Conservation (phyloP, 2,797 vertebrate genomes). For the Melanotaenia maccullochi region DNA sequence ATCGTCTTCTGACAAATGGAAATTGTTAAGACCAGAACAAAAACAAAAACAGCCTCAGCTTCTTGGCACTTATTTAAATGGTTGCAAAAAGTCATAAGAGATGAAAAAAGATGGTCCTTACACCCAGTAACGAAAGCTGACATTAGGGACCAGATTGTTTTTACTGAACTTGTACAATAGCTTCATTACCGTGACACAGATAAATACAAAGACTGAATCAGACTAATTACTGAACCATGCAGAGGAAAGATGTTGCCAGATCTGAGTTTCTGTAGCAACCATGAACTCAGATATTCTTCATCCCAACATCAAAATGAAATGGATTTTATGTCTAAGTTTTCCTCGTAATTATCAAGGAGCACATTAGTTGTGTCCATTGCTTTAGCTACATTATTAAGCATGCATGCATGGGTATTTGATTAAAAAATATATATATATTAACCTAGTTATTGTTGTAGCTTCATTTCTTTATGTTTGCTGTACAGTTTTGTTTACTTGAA, state of each 20-base stretch:
- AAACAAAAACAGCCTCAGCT: neutral
- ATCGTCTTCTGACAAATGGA: conserved; percentile 10
- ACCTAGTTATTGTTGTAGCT: neutral
- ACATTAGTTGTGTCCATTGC: neutral
- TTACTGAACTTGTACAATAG: neutral
- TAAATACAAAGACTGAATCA: conserved; percentile 11
- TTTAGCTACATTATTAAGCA: neutral
- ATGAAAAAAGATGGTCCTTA: neutral
- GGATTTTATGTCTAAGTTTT: conserved; percentile 15
- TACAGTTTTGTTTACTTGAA: neutral
- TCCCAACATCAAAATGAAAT: conserved; percentile 28
- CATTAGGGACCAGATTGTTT: neutral
- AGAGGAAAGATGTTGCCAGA: neutral
- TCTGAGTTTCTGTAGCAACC: conserved; percentile 8
- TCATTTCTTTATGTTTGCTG: neutral
- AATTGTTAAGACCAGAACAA: conserved; percentile 22
- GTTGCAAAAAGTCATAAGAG: neutral
- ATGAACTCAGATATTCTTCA: conserved; percentile 38
- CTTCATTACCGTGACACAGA: conserved; percentile 5
- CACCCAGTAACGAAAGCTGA: neutral
- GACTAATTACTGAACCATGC: conserved; percentile 29
- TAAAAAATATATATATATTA: neutral
- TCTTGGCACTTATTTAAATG: neutral
- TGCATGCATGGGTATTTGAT: neutral
- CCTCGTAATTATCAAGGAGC: neutral